A percentile compares a stretch with the other conserved stretches of the same genome.
Evolutionary conservation across 2,797 vertebrate genomes (phyloP).

Genomic region (Taeniopygia guttata): DNA sequence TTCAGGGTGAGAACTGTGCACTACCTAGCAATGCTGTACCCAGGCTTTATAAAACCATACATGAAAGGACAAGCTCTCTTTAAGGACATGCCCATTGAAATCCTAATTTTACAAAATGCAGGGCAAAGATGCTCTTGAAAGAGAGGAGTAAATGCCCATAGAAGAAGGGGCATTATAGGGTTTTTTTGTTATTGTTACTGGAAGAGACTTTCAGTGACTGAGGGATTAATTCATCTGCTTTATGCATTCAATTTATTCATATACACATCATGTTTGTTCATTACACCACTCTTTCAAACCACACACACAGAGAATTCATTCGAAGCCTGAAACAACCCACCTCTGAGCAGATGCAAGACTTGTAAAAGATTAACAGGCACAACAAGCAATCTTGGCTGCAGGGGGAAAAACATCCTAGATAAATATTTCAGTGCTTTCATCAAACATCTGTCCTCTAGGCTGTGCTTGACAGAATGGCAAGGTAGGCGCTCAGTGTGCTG

Average conservation of each 20-base stretch:
- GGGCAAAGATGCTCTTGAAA: neutral
- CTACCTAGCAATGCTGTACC: neutral
- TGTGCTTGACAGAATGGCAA: constrained; percentile 30
- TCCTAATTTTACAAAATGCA: neutral
- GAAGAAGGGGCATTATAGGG: neutral
- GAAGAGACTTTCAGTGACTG: neutral
- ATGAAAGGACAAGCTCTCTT: neutral
- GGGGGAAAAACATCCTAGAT: constrained; percentile 52
- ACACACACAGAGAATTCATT: neutral
- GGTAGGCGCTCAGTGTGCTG: neutral
- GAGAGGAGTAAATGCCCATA: neutral
- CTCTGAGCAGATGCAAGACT: constrained; percentile 54
- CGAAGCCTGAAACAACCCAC: constrained; percentile 4
- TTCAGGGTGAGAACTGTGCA: neutral
- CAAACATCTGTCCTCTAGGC: constrained; percentile 60
- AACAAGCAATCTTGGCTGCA: constrained; percentile 38
- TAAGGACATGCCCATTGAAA: neutral
- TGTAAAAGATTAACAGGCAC: constrained; percentile 65
- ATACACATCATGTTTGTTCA: constrained; percentile 6
- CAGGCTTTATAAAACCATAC: neutral
- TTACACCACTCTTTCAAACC: neutral
- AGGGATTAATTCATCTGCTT: constrained; percentile 11
- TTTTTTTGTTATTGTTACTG: neutral
- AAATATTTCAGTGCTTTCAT: constrained; percentile 61
- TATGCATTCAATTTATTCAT: neutral